Base-by-base conservation (phyloP, 2,113 vertebrate species). In the Caloenas nicobarica region DNA sequence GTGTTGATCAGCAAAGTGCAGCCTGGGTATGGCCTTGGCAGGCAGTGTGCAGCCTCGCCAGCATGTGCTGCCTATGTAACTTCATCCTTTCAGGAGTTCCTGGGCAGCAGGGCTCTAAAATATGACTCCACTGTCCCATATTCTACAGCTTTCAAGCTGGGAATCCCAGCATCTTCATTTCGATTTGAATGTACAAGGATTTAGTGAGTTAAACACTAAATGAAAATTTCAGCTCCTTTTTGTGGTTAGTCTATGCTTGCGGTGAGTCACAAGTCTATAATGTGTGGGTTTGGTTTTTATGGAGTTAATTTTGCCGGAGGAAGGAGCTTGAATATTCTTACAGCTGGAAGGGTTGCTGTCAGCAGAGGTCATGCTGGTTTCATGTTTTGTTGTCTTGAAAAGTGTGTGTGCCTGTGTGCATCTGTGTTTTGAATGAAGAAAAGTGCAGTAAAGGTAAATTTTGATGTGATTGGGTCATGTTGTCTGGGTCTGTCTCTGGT, bases 291-390 rank as follows among this genome's bases (percentile, higher is more conserved):
- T 34, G 22, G 4, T 5, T 86, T 93, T 78, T 81, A 53, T 44
- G 29, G 81, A 66, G 71, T 89, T 80, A 38, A 65, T 90, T 88
- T 78, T 64, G 5, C 29, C 68, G 90, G 51, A 83, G 13, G 51
- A 73, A 48, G 10, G 16, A 73, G 26, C 18, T 62, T 88, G 36
- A 69, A 26, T 93, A 23, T 66, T 72, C 24, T 40, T 36, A 16
- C 4, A 84, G 31, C 56, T 95, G 64, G 11, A 48, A 69, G n/a
- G 50, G 50, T 65, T 93, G 71, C 76, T 94, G 54, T 89, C 74
- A 83, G 71, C 64, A 77, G 46, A 91, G 54, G 54, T 93, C 76
- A 78, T 16, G 13, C 80, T 84, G 40, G 34, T 50, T 84, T 94
- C 71, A 7, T 26, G 29, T 78, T 78, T 72, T 81, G 25, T 71